Conservation (phyloP, 2,888 invertebrate species). For the Alentia gelatinosa region DNA sequence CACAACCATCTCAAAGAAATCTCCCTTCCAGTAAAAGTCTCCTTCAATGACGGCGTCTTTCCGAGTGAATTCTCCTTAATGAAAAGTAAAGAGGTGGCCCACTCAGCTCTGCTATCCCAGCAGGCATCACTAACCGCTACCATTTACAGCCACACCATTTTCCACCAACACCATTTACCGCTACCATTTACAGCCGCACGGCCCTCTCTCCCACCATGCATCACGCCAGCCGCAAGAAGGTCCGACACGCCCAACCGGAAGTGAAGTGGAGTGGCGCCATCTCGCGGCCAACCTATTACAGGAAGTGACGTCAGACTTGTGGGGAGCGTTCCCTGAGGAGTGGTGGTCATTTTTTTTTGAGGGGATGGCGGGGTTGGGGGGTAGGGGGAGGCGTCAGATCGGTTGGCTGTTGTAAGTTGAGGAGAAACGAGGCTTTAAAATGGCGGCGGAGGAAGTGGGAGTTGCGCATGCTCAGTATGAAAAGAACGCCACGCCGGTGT, state of each 20-base stretch:
- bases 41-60: background rate
- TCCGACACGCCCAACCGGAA: background rate
- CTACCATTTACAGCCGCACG: background rate
- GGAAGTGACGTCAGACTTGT: slow-evolving; percentile 1
- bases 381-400: background rate
- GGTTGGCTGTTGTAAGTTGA: too few relatives aligned
- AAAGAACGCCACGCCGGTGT: too few relatives aligned
- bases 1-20: too few relatives aligned
- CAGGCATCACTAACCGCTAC: background rate
- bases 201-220: too few relatives aligned
- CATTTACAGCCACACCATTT: background rate
- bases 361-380: background rate
- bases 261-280: slow-evolving; percentile 1
- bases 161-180: too few relatives aligned
- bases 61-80: background rate
- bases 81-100: background rate
- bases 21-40: background rate
- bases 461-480: too few relatives aligned
- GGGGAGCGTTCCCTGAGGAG: background rate
- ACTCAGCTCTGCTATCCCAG: background rate
- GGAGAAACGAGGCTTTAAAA: too few relatives aligned
- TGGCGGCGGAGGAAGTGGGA: too few relatives aligned
- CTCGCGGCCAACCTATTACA: background rate
- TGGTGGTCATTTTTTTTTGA: background rate
- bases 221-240: background rate